These are phyloP conservation scores for Amiota mariae DNA, from an alignment of 2,888 invertebrate genomes.

Conservation along the genomic window DNA sequence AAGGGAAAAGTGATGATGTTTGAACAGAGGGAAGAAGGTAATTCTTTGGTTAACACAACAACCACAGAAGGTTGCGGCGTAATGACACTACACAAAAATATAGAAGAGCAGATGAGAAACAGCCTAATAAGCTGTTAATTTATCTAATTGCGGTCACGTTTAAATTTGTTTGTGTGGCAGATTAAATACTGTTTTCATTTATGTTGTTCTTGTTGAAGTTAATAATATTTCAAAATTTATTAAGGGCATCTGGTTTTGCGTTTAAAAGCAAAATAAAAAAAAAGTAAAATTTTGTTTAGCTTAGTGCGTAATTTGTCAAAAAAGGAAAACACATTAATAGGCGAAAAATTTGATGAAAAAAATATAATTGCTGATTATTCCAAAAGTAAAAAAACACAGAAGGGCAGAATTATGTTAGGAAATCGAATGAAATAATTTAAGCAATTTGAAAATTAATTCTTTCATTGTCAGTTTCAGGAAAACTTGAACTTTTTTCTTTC, in stretches of 20 bases:
- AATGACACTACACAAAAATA: no score
- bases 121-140: slow-evolving; percentile 38
- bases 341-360: neutral
- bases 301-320: neutral
- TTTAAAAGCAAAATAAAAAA: slow-evolving; percentile 7
- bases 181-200: slow-evolving; percentile 9
- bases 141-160: slow-evolving; percentile 36
- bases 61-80: no score
- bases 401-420: no score
- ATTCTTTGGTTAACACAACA: no score
- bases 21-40: no score
- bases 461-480: no score
- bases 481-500: no score
- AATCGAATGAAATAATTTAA: no score
- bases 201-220: slow-evolving; percentile 20
- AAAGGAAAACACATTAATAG: neutral
- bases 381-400: neutral
- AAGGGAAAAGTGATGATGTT: neutral
- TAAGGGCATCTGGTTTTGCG: slow-evolving; percentile 25
- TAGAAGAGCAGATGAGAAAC: neutral
- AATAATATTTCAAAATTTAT: slow-evolving; percentile 40
- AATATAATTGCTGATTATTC: slow-evolving; percentile 2
- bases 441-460: no score
- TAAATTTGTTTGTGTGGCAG: slow-evolving; percentile 3
- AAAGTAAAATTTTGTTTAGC: neutral